A percentile compares a stretch with the other conserved stretches of the same genome.
These are phyloP conservation scores for Tachystola acroxantha DNA, from an alignment of 2,888 invertebrate genomes.

Conservation along the genomic window DNA sequence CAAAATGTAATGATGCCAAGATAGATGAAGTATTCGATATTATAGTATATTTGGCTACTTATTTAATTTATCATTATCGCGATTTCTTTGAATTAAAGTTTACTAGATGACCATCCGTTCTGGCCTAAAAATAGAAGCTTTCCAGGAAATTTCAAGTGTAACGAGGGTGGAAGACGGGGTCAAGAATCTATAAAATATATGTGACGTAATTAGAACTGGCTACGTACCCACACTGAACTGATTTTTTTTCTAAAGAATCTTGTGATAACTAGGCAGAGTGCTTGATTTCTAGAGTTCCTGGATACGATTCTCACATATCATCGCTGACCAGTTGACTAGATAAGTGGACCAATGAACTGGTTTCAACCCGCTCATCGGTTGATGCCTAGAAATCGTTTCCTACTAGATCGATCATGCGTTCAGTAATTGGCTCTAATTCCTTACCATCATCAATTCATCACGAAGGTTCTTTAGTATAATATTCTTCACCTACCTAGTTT, in stretches of 20 bases:
- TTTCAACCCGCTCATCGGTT: conserved; percentile 60
- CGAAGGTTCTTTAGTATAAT: conserved; percentile 1
- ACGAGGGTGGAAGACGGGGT: no score
- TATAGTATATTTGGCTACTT: no score
- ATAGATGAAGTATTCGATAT: no score
- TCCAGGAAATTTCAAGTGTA: no score
- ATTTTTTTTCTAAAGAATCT: background rate
- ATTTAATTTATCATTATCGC: no score
- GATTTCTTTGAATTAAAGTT: no score
- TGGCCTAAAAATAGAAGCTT: no score
- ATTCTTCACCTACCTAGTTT: background rate
- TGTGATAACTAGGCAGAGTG: background rate
- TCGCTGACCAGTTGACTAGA: conserved; percentile 60
- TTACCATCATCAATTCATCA: conserved; percentile 22
- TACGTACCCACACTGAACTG: no score
- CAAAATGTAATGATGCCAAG: no score
- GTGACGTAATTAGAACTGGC: no score
- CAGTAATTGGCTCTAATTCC: conserved; percentile 49
- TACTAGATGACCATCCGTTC: no score
- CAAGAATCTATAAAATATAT: no score
- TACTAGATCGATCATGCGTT: conserved; percentile 70
- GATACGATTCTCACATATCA: conserved; percentile 64
- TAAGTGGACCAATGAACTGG: conserved; percentile 74
- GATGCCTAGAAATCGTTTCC: conserved; percentile 71
- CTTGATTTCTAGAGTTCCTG: conserved; percentile 58